phyloP scores from a whole-genome alignment of 2,797 vertebrate genomes.

The Phrynocephalus vlangalii region DNA sequence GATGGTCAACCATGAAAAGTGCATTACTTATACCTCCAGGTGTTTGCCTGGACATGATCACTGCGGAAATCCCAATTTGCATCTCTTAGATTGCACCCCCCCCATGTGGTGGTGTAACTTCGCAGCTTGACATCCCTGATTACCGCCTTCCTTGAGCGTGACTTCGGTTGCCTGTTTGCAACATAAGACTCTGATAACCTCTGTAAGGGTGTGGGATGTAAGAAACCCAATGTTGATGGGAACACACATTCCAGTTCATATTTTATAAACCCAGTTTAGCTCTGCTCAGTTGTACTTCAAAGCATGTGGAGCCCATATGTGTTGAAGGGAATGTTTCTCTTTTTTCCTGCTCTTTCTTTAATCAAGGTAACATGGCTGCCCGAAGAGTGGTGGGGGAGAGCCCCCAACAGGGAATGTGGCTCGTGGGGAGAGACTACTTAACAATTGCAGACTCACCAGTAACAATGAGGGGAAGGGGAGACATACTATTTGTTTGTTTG shows the following conservation, averaged over 20 bases:
- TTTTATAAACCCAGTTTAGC: not conserved
- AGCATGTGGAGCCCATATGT: not conserved
- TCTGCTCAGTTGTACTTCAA: too few species aligned
- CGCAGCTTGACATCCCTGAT: not conserved
- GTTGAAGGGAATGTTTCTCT: too few species aligned
- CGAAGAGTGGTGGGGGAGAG: too few species aligned
- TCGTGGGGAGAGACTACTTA: too few species aligned
- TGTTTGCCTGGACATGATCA: not conserved
- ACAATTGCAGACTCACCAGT: too few species aligned
- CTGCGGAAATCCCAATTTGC: conserved; percentile 27
- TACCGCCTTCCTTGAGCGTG: not conserved
- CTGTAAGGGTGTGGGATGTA: not conserved
- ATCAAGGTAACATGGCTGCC: too few species aligned
- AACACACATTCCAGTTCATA: not conserved
- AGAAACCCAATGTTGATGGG: not conserved
- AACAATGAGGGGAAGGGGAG: too few species aligned
- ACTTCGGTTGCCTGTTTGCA: not conserved
- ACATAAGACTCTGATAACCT: not conserved
- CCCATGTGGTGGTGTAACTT: not conserved
- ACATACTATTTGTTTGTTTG: too few species aligned
- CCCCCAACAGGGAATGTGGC: too few species aligned
- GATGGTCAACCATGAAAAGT: conserved; percentile 36
- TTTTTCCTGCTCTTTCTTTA: too few species aligned
- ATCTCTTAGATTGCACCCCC: conserved; percentile 18
- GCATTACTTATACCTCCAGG: conserved; percentile 18